Evolutionary conservation across 1,140 invertebrate genomes (phyloP).

Genomic region (Heliconius melpomene): DNA sequence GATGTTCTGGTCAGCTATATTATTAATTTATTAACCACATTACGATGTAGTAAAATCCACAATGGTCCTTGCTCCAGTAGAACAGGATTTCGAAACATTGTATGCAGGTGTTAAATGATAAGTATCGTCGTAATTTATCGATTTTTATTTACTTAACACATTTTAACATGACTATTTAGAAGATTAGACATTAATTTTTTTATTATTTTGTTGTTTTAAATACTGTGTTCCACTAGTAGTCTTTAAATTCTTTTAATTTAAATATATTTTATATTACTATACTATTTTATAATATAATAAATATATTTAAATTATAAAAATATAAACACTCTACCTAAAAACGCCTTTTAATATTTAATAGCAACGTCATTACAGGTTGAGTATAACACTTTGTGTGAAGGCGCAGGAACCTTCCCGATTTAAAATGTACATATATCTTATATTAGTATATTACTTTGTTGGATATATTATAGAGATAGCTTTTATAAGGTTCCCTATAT

Average conservation of each 20-base stretch:
- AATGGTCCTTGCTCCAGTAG: neutral
- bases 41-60: constrained; percentile 4
- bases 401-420: neutral
- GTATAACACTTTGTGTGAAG: constrained; percentile 17
- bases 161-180: neutral
- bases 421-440: neutral
- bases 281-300: too few relatives aligned
- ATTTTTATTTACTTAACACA: constrained; percentile 4
- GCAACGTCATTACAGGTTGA: constrained; percentile 16
- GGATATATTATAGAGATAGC: neutral
- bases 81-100: constrained; percentile 9
- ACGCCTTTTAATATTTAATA: constrained; percentile 27
- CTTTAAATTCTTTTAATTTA: too few relatives aligned
- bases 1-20: neutral
- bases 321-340: neutral
- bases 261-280: too few relatives aligned
- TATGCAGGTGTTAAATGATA: constrained; percentile 6
- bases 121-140: constrained; percentile 7
- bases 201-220: neutral
- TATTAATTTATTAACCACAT: constrained; percentile 8
- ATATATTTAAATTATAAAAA: neutral
- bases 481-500: constrained; percentile 2
- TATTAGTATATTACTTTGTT: neutral
- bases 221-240: too few relatives aligned
- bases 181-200: neutral